A percentile compares a stretch with the other conserved stretches of the same genome.
Evolutionary conservation across 2,113 vertebrate genomes (phyloP).

Genomic region (Callocephalon fimbriatum): DNA sequence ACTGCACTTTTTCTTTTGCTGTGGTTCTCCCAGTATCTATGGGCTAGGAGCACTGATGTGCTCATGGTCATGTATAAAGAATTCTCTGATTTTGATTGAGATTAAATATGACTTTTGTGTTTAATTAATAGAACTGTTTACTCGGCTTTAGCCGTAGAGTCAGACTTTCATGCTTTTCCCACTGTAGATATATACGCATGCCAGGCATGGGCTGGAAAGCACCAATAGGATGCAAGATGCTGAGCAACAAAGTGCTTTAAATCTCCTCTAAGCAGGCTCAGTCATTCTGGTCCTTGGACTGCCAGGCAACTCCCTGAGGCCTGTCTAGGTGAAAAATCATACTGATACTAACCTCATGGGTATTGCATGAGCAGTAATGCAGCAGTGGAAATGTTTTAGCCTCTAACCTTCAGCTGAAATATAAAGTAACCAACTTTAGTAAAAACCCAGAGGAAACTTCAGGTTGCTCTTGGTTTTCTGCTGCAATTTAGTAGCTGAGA

Average conservation of each 20-base stretch:
- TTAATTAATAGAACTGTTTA: neutral
- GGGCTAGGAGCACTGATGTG: neutral
- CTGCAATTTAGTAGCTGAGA: neutral
- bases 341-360: neutral
- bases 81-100: neutral
- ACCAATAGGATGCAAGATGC: neutral
- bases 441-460: neutral
- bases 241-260: neutral
- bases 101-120: neutral
- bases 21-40: fast-evolving
- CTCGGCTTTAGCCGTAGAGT: neutral
- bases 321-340: neutral
- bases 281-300: neutral
- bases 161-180: neutral
- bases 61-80: neutral
- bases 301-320: neutral
- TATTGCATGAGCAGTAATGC: neutral
- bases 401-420: neutral
- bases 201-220: neutral
- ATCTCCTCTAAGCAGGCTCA: neutral
- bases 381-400: neutral
- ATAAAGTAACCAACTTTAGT: neutral
- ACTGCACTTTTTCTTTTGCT: neutral
- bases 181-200: neutral
- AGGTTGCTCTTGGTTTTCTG: neutral